Evolutionary conservation across 2,888 invertebrate genomes (phyloP), one percentile per base, ranked within the genome.

Genomic region (Lucinisca nassula): DNA sequence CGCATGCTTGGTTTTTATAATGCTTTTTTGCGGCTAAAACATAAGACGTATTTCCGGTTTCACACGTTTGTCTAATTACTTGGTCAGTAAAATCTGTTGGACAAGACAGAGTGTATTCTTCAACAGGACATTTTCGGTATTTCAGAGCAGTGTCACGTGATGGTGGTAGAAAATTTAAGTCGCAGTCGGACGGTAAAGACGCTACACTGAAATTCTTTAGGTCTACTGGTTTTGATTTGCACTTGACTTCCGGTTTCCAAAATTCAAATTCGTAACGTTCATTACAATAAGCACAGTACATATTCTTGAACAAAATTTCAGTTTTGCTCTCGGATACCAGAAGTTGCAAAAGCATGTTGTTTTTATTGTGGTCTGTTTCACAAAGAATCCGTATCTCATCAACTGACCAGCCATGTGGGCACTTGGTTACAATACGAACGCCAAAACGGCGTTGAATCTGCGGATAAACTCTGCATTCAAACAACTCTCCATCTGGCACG

Each of bases 1-100:
- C 95, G 84, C 95, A 95, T 78, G 91, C 90, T 67, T 83, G 73
- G 75, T 95, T 95, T 38, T 87, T 85, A 87, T 93, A 95, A 24
- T 72, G 32, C 17, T 8, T 49, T 0, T 35, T 70, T 0, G 17
- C 12, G 30, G 37, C 67, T 78, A 80, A 86, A 2, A 84, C 79
- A 10, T 85, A 37, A 0, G 80, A 51, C 32, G 73, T 74, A 10
- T 24, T 21, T n/a, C 87, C 87, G 14, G 80, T 30, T 17, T 37
- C 32, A 61, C 87, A 87, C 6, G 61, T 49, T 12, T 79, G 8
- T n/a, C 17, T 35, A 1, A 35, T 0, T 17, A 17, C n/a, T 61
- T 6, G 30, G 27, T 24, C 0, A 30, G 24, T 12, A n/a, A 32
- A 1, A 37, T 38, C 45, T 21, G 27, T 40, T 0, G 55, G 80